Base-by-base conservation (phyloP, 2,888 invertebrate species). In the Lymantria dispar region DNA sequence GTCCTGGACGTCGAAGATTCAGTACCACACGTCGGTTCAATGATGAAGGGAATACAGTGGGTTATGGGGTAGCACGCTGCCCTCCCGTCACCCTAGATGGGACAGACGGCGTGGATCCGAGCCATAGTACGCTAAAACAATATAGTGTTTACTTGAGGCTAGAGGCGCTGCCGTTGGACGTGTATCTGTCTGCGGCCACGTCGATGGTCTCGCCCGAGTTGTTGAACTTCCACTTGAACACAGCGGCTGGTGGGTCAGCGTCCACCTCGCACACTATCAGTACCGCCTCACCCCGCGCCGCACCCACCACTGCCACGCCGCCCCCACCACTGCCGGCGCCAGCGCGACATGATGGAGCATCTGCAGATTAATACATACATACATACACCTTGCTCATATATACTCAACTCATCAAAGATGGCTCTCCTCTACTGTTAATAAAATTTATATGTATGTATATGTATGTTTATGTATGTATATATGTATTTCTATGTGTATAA, bases 221-320 rank as follows among this genome's bases (percentile, higher is more conserved):
- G 93, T 98, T 98, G 92, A 98, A 97, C 92, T 97, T 97, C 98
- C 98, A 98, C 68, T 96, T 95, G 92, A 98, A 98, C 76, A 94
- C 95, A 69, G 96, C 95, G 50, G 96, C 97, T 46, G 97, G 96
- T 29, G 98, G 98, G 92, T 98, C 97, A 10, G 98, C 96, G 85
- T 98, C 97, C 74, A 98, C 96, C 88, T 96, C 96, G 87, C 98
- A 98, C 54, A 94, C 93, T 70, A 98, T 96, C 83, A 97, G 95
- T 65, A 97, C 94, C 50, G 95, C 94, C 91, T 98, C 98, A 60
- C 96, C 96, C 50, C 96, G 93, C 58, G 97, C 97, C 58, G 97
- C 98, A 13, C 98, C 98, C 70, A 97, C 96, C 77, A 97, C 95
- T 56, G 95, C 90, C 67, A 96, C 94, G 67, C 95, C 94, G 92